phyloP scores from a whole-genome alignment of 92 coral and sea anemone genomes.

The Nematostella vectensis region DNA sequence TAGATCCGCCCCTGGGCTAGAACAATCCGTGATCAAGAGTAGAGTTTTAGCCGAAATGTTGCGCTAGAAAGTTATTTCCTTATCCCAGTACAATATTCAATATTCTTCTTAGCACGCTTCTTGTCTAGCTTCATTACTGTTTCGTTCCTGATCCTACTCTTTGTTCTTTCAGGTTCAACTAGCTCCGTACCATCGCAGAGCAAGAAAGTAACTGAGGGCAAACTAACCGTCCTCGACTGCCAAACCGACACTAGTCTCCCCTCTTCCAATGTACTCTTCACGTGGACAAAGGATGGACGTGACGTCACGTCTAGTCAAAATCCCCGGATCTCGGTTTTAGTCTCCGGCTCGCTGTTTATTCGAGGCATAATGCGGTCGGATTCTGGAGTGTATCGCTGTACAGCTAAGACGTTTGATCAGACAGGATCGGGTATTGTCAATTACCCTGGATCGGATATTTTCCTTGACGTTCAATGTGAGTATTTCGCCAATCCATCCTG shows the following conservation, averaged over 20 bases:
- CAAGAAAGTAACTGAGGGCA: slow-evolving; percentile 54
- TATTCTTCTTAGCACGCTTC: too few species aligned
- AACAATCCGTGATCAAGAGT: too few species aligned
- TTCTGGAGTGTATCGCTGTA: slow-evolving; percentile 76
- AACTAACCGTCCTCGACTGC: slow-evolving; percentile 70
- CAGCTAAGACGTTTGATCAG: slow-evolving; percentile 65
- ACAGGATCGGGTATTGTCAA: slow-evolving; percentile 42
- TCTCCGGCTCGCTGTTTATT: slow-evolving; percentile 72
- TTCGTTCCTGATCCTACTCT: too few species aligned
- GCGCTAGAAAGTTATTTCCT: too few species aligned
- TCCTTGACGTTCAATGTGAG: slow-evolving; percentile 90
- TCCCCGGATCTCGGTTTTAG: slow-evolving; percentile 46
- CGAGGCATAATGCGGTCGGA: slow-evolving; percentile 41
- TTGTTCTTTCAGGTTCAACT: slow-evolving; percentile 22
- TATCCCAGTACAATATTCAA: too few species aligned
- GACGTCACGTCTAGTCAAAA: slow-evolving; percentile 34
- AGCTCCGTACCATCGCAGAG: slow-evolving; percentile 58
- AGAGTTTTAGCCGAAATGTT: too few species aligned
- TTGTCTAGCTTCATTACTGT: too few species aligned
- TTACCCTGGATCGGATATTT: slow-evolving; percentile 56
- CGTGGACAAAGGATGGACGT: slow-evolving; percentile 72
- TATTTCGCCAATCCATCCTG: background rate
- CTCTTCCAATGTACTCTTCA: slow-evolving; percentile 27
- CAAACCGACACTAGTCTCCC: slow-evolving; percentile 45
- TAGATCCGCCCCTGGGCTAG: too few species aligned